Percentiles rank a stretch among this genome's conserved stretches.
phyloP scores from a whole-genome alignment of 2,797 vertebrate genomes.

The Catostomus latipinnis region DNA sequence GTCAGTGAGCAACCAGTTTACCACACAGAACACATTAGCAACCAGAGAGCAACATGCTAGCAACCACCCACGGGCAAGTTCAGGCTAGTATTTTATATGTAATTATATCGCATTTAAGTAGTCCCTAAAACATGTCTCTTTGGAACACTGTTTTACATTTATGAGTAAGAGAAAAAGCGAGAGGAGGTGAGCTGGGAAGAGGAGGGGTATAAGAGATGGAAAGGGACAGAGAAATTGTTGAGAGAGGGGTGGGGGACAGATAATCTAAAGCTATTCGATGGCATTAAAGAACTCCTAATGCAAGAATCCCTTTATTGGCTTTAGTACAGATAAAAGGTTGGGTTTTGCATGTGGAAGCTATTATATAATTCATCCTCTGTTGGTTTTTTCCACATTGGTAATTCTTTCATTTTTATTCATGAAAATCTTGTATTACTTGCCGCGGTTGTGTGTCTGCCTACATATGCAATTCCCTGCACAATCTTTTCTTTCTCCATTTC shows the following conservation, averaged over 20 bases:
- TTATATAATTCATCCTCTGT: conserved; percentile 80
- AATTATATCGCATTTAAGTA: no score
- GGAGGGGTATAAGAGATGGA: conserved; percentile 13
- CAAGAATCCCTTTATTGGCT: conserved; percentile 73
- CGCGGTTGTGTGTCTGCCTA: conserved; percentile 64
- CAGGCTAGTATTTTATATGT: no score
- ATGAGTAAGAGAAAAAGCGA: no score
- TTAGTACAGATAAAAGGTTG: conserved; percentile 74
- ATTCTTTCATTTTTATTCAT: conserved; percentile 68
- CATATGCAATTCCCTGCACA: conserved; percentile 58
- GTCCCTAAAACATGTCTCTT: no score
- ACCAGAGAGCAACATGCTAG: no score
- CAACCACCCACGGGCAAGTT: no score
- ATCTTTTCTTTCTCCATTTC: conserved; percentile 13
- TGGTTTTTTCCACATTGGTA: conserved; percentile 71
- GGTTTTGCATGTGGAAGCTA: conserved; percentile 71
- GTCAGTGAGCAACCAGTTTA: no score
- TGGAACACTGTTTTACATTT: no score
- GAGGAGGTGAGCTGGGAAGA: no score
- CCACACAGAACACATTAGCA: no score
- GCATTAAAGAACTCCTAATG: conserved; percentile 73
- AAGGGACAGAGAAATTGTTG: conserved; percentile 48
- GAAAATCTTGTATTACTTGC: conserved; percentile 60
- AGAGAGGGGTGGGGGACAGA: conserved; percentile 58
- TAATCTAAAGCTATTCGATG: conserved; percentile 74